These are phyloP conservation scores for Macrophya annulata DNA, from an alignment of 2,888 invertebrate genomes.

Conservation along the genomic window DNA sequence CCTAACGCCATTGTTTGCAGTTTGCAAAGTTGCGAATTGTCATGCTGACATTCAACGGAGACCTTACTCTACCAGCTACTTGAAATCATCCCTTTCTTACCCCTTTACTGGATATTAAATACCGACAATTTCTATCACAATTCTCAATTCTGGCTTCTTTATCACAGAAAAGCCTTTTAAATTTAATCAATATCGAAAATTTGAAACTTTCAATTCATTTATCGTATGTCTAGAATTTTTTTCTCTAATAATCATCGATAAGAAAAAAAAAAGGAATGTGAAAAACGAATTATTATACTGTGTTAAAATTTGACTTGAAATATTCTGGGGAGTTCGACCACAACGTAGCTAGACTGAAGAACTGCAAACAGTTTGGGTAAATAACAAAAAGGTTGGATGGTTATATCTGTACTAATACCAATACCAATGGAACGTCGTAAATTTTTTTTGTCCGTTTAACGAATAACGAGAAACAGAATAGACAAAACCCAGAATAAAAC, in stretches of 20 bases:
- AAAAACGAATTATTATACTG: background rate
- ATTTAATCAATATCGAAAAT: background rate
- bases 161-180: background rate
- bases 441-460: conserved; percentile 39
- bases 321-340: background rate
- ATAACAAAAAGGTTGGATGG: background rate
- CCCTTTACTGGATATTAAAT: background rate
- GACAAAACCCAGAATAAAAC: background rate
- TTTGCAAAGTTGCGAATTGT: conserved; percentile 46
- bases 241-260: background rate
- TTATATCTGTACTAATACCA: background rate
- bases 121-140: background rate
- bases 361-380: conserved; percentile 19
- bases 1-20: conserved; percentile 33
- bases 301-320: background rate
- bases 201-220: background rate
- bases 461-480: conserved; percentile 1
- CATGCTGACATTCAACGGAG: conserved; percentile 1
- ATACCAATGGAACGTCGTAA: background rate
- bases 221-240: background rate
- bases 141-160: background rate
- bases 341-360: background rate
- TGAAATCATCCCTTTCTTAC: background rate
- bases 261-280: background rate
- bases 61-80: background rate